Conservation (phyloP, 2,797 vertebrate genomes). For the Adrianichthys oophorus region DNA sequence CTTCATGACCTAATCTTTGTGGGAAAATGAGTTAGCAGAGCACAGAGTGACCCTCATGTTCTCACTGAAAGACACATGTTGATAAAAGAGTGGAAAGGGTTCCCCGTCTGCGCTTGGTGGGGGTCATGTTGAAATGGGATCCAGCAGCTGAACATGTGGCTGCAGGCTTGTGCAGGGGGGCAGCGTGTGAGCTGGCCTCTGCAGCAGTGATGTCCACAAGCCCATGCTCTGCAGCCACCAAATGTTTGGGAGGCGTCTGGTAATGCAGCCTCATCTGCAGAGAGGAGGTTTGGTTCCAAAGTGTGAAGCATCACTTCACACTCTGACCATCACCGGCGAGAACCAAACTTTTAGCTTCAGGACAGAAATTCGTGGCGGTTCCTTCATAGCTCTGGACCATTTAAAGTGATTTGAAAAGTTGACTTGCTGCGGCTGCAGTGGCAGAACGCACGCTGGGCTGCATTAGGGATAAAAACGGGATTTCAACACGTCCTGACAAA, state of each 20-base stretch:
- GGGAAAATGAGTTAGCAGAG: background rate
- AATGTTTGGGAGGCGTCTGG: too few species aligned
- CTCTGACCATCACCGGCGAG: background rate
- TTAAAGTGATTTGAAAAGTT: background rate
- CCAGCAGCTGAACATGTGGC: conserved; percentile 58
- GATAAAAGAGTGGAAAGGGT: conserved; percentile 4
- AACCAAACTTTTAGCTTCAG: background rate
- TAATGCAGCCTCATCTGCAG: too few species aligned
- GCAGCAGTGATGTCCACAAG: conserved; percentile 4
- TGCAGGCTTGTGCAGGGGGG: conserved; percentile 55
- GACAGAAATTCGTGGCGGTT: background rate
- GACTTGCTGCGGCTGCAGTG: too few species aligned
- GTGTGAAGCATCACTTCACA: too few species aligned
- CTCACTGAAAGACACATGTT: conserved; percentile 1
- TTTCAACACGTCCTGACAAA: conserved; percentile 4
- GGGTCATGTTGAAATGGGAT: conserved; percentile 54
- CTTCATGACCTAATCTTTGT: background rate
- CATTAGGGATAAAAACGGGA: background rate
- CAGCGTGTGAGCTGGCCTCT: background rate
- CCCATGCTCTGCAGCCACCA: conserved; percentile 13
- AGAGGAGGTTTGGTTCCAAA: too few species aligned
- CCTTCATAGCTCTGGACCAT: background rate
- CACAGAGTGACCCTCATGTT: background rate
- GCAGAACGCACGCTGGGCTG: too few species aligned
- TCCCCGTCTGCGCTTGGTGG: conserved; percentile 12